phyloP scores from a whole-genome alignment of 2,888 invertebrate species.

The Pyrocoelia pectoralis region DNA sequence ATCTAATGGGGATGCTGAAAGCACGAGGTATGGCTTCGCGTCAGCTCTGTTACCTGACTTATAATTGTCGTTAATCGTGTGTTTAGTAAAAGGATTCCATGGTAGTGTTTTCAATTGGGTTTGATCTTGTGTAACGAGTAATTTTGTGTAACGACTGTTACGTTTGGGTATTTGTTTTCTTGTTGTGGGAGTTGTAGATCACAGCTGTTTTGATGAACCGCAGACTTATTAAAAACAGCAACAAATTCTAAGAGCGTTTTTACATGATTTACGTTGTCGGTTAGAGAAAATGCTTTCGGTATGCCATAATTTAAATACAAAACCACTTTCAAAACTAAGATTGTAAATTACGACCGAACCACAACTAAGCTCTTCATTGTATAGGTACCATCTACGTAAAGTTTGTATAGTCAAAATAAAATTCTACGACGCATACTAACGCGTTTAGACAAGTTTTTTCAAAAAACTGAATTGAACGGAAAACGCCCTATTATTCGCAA shows the following conservation, averaged over 20 bases:
- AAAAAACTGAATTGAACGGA: conserved; percentile 29
- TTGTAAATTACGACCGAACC: conserved; percentile 13
- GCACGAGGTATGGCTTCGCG: too few species aligned
- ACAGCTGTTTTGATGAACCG: neutral
- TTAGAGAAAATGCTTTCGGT: conserved; percentile 11
- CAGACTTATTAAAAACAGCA: neutral
- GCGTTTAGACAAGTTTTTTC: conserved; percentile 16
- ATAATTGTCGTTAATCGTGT: too few species aligned
- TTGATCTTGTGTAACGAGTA: too few species aligned
- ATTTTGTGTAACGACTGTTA: too few species aligned
- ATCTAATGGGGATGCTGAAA: too few species aligned
- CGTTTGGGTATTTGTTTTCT: too few species aligned
- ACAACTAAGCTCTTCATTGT: neutral
- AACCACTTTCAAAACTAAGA: conserved; percentile 18
- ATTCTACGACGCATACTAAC: neutral
- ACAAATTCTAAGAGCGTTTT: neutral
- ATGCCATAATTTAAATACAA: conserved; percentile 12
- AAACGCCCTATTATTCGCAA: conserved; percentile 21
- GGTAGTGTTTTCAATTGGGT: too few species aligned
- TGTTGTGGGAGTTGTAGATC: too few species aligned
- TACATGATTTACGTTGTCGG: conserved; percentile 16
- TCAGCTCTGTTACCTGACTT: too few species aligned
- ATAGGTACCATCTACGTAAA: neutral
- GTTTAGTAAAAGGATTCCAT: too few species aligned
- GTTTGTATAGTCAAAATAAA: too few species aligned